Base-by-base conservation (phyloP, 1,140 invertebrate genomes). In the Drosophila littoralis region DNA sequence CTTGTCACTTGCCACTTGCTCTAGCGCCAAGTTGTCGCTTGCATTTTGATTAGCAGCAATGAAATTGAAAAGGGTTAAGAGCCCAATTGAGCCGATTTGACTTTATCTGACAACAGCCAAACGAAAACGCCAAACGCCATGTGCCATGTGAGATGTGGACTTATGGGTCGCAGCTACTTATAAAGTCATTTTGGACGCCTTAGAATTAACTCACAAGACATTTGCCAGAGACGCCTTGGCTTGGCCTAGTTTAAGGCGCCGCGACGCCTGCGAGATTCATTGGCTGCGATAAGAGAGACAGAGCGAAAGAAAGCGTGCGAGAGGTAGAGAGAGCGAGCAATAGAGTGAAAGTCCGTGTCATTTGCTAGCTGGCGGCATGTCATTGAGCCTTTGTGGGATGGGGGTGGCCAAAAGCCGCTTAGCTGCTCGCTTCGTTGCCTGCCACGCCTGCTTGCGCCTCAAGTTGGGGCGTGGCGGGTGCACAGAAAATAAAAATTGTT, bases 111-210 rank as follows among this genome's bases (percentile, higher is more conserved):
- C 43, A 58, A 45, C n/a, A 32, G 33, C 28, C 55, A 33, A 58
- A 45, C 28, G 57, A 40, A 33, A 58, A 35, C 28, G 57, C 33
- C 55, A 58, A 58, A 35, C 28, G 57, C 33, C 55, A 58, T 42
- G 38, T 10, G 60, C 35, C 52, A 65, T 48, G 13, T 13, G 45
- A 45, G 61, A 65, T 63, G 33, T 38, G 38, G 35, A 50, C 61
- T 81, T 78, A 85, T 81, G 64, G 83, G 67, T 67, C 46, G 59
- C 83, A 88, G 84, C 84, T 79, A 78, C 71, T 89, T 89, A 89
- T 89, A 81, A 81, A 89, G 84, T 79, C 84, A 89, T 89, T 89
- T 65, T 40, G 55, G 46, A 55, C 46, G 46, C 68, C 63, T 46
- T 52, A 45, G 73, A 89, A 88, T 69, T 78, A 68, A 71, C 74